Evolutionary conservation across 1,140 invertebrate species (phyloP), one percentile per base, ranked within the genome.

Genomic region (Neodiprion virginianus): DNA sequence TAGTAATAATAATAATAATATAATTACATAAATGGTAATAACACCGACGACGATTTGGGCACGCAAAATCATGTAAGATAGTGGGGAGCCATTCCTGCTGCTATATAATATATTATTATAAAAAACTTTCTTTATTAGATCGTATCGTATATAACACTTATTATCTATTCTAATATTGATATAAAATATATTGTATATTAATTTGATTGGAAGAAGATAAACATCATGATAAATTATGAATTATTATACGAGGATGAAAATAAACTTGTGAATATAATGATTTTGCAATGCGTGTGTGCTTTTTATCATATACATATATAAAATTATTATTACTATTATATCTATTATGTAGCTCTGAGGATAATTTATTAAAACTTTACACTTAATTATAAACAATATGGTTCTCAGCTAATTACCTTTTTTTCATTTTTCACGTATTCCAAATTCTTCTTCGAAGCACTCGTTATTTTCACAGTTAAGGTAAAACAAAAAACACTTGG

Each of bases 51-150:
- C 79, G 79, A 80, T 88, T 88, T 85, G 83, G 87, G 85, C 86
- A 88, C 84, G 82, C 78, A 83, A 87, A 85, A 76, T 87, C 84
- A 86, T 88, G 86, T 88, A 88, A 87, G 79, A 88, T 88, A 88
- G 86, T 85, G 85, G 84, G 84, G 81, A 40, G 83, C 81, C 86
- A 86, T 86, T 86, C 81, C 85, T 87, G 82, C 86, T 87, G 83
- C 85, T 87, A 86, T 83, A 80, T 85, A 40, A 40, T 40, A 40
- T 40, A 40, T 82, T 84, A 83, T 79, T 79, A 81, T 82, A 69
- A 81, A 81, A 77, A 76, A 50, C 82, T 83, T 84, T 85, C 82
- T 85, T 78, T 70, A 75, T 82, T 85, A 84, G 81, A 81, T 84
- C 82, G 80, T 85, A 86, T 80, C 81, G 79, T 83, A 80, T 85